Evolutionary conservation across 2,113 vertebrate genomes (phyloP).

Genomic region (Poeciliopsis occidentalis): DNA sequence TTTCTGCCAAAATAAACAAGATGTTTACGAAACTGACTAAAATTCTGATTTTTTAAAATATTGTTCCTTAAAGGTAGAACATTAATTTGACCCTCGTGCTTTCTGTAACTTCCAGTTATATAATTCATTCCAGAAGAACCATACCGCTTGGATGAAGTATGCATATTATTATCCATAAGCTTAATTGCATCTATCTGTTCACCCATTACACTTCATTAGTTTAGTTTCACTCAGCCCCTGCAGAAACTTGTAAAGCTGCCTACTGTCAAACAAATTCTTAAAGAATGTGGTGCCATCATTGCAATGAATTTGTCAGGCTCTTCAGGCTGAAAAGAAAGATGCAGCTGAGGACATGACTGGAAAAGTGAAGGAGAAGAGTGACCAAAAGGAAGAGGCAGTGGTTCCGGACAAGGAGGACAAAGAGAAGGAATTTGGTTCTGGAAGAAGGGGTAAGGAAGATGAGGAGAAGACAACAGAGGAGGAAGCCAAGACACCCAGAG

Average conservation of each 20-base stretch:
- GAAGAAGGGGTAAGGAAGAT: slow-evolving; percentile 67
- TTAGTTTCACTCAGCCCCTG: background rate
- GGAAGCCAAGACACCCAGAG: slow-evolving; percentile 81
- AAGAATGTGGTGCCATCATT: slow-evolving; percentile 3
- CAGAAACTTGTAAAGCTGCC: background rate
- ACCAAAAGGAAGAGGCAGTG: slow-evolving; percentile 49
- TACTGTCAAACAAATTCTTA: background rate
- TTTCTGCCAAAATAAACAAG: too few species aligned
- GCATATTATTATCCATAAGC: background rate
- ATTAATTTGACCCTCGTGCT: background rate
- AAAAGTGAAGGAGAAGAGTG: slow-evolving; percentile 53
- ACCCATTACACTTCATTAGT: background rate
- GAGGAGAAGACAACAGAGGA: slow-evolving; percentile 76
- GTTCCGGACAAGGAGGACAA: slow-evolving; percentile 38
- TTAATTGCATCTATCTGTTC: background rate
- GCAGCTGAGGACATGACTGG: slow-evolving; percentile 69
- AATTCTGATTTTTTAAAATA: too few species aligned
- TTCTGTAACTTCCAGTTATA: too few species aligned
- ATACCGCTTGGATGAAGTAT: background rate
- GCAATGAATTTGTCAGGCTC: slow-evolving; percentile 63
- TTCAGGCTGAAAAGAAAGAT: slow-evolving; percentile 83
- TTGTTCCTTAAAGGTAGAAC: background rate
- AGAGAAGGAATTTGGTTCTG: slow-evolving; percentile 74
- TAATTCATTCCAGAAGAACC: too few species aligned
- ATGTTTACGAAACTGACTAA: too few species aligned